Evolutionary conservation across 2,113 vertebrate species (phyloP).

Genomic region (Albula glossodonta): DNA sequence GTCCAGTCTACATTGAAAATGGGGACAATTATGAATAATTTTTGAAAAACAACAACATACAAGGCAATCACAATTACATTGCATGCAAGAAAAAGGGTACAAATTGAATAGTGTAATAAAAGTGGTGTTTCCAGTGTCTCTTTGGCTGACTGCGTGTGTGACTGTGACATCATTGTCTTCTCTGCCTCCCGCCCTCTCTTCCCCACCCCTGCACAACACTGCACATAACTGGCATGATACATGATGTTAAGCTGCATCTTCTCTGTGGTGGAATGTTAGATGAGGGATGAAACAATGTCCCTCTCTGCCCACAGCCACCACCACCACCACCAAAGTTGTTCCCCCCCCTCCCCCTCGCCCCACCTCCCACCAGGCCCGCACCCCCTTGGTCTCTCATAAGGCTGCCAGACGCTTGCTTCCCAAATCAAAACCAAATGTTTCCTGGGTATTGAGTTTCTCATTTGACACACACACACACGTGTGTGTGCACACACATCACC

Average conservation of each 20-base stretch:
- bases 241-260: neutral
- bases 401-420: neutral
- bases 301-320: neutral
- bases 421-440: slow-evolving; percentile 4
- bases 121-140: no score
- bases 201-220: neutral
- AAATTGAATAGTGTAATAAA: neutral
- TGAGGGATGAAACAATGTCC: neutral
- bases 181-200: neutral
- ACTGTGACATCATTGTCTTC: neutral
- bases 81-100: neutral
- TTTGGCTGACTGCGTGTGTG: neutral
- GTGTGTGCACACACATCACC: neutral
- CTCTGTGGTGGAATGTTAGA: neutral
- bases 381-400: neutral
- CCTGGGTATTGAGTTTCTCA: neutral
- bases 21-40: neutral
- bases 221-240: neutral
- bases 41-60: neutral
- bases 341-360: neutral
- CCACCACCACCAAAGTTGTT: neutral
- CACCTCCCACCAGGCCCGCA: neutral
- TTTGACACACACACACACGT: neutral
- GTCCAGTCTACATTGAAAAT: neutral
- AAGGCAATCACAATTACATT: neutral